Base-by-base conservation (phyloP, 2,888 invertebrate species). In the Euspilapteryx auroguttella region DNA sequence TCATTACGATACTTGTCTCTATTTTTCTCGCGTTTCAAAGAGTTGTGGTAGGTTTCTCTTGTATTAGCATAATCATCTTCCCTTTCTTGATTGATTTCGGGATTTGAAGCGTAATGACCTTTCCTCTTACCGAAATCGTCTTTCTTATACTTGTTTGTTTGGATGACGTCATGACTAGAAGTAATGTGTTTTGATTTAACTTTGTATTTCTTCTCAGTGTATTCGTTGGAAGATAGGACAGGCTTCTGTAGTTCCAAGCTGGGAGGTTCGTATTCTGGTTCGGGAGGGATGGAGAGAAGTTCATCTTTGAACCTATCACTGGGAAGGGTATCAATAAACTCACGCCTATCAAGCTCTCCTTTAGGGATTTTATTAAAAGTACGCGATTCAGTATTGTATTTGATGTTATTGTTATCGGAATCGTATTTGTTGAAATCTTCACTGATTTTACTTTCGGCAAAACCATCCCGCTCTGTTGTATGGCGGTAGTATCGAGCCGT, bases 231-330 rank as follows among this genome's bases (percentile, higher is more conserved):
- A 10, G 82, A 79, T 4, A 81, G 76, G 36, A 82, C 79, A 34
- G 80, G 82, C 28, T 80, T 76, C 29, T 2, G 78, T 0, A 66
- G 83, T 44, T 86, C 85, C 28, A 85, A 68, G 42, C 84, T 85
- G 38, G 83, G 84, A 17, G 85, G 85, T 46, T 85, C 85, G 36
- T 77, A 79, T 40, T 81, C 81, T 10, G 77, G 58, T 44, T 78
- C 56, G 13, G 76, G 63, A 40, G 80, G 64, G 42, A 76, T 73
- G 32, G 57, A 38, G 49, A 59, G 56, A 40, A 58, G 45, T 39
- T 55, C 44, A 20, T 51, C 49, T 37, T 49, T 55, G 33, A 56
- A 62, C n/a, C n/a, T n/a, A n/a, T n/a, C n/a, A n/a, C n/a, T n/a
- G 14, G 54, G 51, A 28, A 63, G 39, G 28, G 48, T 55, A 23